Conservation (phyloP, 2,797 vertebrate genomes). For the Lutjanus campechanus region DNA sequence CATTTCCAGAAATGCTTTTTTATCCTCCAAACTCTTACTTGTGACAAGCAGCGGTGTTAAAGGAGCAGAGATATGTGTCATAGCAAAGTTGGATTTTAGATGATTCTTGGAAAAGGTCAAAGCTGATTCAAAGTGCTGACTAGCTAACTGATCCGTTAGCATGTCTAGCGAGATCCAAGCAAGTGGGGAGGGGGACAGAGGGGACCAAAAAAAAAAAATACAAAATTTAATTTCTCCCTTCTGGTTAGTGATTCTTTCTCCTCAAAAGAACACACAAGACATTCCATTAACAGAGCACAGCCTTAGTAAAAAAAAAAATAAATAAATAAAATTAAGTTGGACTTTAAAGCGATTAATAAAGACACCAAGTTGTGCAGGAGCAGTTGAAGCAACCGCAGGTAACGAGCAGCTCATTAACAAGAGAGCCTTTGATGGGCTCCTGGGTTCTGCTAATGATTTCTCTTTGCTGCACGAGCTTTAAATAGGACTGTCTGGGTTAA, state of each 20-base stretch:
- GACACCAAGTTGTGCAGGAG: not conserved
- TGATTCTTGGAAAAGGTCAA: too few relatives aligned
- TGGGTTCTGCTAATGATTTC: not conserved
- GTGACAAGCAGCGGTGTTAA: too few relatives aligned
- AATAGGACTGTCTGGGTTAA: not conserved
- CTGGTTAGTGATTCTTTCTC: not conserved
- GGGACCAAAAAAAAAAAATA: not conserved
- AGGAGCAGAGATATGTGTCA: too few relatives aligned
- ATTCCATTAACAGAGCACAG: not conserved
- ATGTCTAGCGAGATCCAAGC: not conserved
- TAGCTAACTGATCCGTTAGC: not conserved
- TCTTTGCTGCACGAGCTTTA: not conserved
- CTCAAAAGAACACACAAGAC: not conserved
- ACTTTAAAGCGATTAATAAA: not conserved
- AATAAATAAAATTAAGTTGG: not conserved
- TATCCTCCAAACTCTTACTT: too few relatives aligned
- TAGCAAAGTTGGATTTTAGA: too few relatives aligned
- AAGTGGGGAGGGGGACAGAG: not conserved
- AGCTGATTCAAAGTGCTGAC: too few relatives aligned
- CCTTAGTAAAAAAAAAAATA: not conserved
- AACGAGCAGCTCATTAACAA: constrained; percentile 3
- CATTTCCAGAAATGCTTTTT: too few relatives aligned
- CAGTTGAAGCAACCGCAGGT: not conserved
- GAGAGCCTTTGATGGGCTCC: not conserved
- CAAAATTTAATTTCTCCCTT: not conserved